Evolutionary conservation across 2,888 invertebrate genomes (phyloP), one percentile per base, ranked within the genome.

Genomic region (Labia minor): DNA sequence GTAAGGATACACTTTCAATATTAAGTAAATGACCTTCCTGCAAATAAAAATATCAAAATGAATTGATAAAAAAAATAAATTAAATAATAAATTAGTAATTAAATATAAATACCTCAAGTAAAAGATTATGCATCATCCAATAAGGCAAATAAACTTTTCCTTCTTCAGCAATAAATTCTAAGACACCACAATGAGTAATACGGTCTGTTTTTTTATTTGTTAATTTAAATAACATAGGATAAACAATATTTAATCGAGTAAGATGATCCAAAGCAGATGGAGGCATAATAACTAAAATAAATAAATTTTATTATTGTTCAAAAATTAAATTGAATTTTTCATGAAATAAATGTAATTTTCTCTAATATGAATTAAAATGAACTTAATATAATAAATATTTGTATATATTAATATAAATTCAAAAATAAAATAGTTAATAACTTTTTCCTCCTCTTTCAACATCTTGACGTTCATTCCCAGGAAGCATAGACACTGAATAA

Each of bases 121-220:
- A 81, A 71, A 97, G 80, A 80, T 97, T 96, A 37, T 89, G 85
- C 96, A 97, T 96, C 95, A 97, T 96, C 98, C 99, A 99, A 75
- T 95, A 89, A n/a, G 99, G 99, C 72, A 99, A 82, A 78, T 96
- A 98, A 62, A 95, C 94, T 80, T 91, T 92, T 21, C 97, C 98
- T 79, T 99, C 99, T 77, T 98, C 97, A 10, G 99, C 98, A 6
- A 98, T 95, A 82, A 99, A 99, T 78, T 99, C 99, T 70, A 99
- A 78, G 0, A 99, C 98, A 66, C 95, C 95, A 76, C 95, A 94
- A 77, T 99, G 98, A 10, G 97, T 96, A 26, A 87, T 82, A 69
- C 95, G 83, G 71, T 87, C 87, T 4, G 88, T 88, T 74, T 89
- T 90, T 72, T 87, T 88, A 77, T 97, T 97, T 21, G 87, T 91